Evolutionary conservation across 2,113 vertebrate species (phyloP).

Genomic region (Gambusia holbrooki): DNA sequence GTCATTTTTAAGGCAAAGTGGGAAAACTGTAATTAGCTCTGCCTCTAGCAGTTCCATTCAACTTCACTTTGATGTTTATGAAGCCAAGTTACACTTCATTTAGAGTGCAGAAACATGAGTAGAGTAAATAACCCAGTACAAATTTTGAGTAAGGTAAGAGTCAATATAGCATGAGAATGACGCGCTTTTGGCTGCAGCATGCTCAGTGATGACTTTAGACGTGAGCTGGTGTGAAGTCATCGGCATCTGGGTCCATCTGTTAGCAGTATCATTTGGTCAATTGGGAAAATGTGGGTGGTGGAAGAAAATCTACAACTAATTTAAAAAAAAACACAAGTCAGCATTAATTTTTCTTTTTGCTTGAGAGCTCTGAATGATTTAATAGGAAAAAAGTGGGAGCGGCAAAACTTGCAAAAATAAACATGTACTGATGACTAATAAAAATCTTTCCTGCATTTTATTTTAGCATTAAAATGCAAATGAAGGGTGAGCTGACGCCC

Average conservation of each 20-base stretch:
- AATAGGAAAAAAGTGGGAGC: conserved; percentile 14
- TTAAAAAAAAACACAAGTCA: conserved; percentile 37
- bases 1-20: background rate
- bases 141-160: conserved; percentile 85
- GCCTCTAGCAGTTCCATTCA: background rate
- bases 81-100: conserved; percentile 71
- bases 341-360: conserved; percentile 24
- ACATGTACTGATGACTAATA: too few relatives aligned
- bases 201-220: conserved; percentile 14
- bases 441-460: too few relatives aligned
- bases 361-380: conserved; percentile 31
- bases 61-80: conserved; percentile 68
- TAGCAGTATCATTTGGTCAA: too few relatives aligned
- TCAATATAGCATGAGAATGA: conserved; percentile 75
- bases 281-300: conserved; percentile 34
- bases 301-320: conserved; percentile 44
- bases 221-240: conserved; percentile 68
- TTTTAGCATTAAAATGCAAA: too few relatives aligned
- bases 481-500: too few relatives aligned
- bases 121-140: conserved; percentile 50
- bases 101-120: conserved; percentile 58
- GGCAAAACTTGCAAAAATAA: background rate
- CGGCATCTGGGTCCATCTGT: conserved; percentile 32
- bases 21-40: background rate
- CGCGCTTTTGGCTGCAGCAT: conserved; percentile 64